These are phyloP conservation scores for Bufo gargarizans DNA, from an alignment of 2,113 vertebrate genomes.

Conservation along the genomic window DNA sequence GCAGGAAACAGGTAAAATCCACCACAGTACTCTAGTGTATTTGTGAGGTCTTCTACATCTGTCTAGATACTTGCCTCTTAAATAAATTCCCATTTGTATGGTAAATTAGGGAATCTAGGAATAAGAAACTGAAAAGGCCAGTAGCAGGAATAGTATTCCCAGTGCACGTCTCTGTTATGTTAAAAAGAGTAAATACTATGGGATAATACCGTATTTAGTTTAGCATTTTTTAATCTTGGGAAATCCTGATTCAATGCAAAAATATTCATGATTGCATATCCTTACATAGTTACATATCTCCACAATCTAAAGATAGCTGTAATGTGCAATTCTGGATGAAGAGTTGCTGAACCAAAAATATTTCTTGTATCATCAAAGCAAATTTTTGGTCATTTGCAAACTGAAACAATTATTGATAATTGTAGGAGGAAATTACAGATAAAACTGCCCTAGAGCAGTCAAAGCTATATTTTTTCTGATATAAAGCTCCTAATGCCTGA, in stretches of 20 bases:
- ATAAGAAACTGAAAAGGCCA: conserved; percentile 31
- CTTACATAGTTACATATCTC: neutral
- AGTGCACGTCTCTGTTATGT: neutral
- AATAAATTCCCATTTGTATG: conserved; percentile 29
- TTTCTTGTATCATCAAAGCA: too few relatives aligned
- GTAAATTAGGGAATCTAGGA: neutral
- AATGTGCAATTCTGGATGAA: too few relatives aligned
- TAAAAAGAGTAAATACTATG: neutral
- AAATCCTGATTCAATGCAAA: neutral
- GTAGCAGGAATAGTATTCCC: neutral
- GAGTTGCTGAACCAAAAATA: too few relatives aligned
- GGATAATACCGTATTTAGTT: neutral
- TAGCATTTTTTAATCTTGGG: neutral
- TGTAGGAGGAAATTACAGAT: too few relatives aligned
- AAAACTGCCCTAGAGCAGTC: too few relatives aligned
- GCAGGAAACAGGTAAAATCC: neutral
- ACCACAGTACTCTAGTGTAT: conserved; percentile 5
- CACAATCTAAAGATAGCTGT: neutral
- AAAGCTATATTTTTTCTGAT: too few relatives aligned
- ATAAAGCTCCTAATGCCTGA: too few relatives aligned
- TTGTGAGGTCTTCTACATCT: neutral
- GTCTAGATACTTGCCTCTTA: neutral
- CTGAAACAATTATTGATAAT: too few relatives aligned
- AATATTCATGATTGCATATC: neutral
- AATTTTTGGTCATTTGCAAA: too few relatives aligned